Conservation (phyloP, 2,888 invertebrate species). For the Acanthoscelides obtectus region DNA sequence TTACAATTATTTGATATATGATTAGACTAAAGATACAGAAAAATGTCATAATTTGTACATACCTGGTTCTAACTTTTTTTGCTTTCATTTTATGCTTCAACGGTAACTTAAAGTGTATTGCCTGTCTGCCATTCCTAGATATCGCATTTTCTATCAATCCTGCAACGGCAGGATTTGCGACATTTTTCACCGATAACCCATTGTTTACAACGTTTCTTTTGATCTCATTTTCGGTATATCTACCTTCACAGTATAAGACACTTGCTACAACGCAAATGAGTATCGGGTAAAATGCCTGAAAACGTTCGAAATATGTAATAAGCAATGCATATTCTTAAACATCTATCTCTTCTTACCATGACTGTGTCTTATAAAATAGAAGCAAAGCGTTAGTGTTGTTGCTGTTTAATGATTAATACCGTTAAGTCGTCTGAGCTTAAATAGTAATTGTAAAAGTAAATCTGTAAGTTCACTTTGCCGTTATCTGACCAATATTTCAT, state of each 20-base stretch:
- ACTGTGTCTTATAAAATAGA: not conserved
- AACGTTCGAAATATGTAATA: not conserved
- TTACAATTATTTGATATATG: too few relatives aligned
- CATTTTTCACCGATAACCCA: too few relatives aligned
- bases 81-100: not conserved
- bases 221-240: not conserved
- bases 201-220: not conserved
- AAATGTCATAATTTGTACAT: too few relatives aligned
- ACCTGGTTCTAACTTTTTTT: not conserved
- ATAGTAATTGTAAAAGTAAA: not conserved
- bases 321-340: not conserved
- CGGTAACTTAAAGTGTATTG: not conserved
- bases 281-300: not conserved
- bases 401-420: not conserved
- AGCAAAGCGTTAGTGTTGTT: not conserved
- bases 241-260: not conserved
- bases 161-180: too few relatives aligned
- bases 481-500: not conserved
- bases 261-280: not conserved
- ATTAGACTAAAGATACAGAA: too few relatives aligned
- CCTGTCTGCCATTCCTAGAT: not conserved
- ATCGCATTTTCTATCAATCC: too few relatives aligned
- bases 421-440: not conserved
- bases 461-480: not conserved
- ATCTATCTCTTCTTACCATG: not conserved